Percentiles rank a stretch among this genome's conserved stretches.
Evolutionary conservation across 2,888 invertebrate genomes (phyloP).

Genomic region (Tenthredo notha): DNA sequence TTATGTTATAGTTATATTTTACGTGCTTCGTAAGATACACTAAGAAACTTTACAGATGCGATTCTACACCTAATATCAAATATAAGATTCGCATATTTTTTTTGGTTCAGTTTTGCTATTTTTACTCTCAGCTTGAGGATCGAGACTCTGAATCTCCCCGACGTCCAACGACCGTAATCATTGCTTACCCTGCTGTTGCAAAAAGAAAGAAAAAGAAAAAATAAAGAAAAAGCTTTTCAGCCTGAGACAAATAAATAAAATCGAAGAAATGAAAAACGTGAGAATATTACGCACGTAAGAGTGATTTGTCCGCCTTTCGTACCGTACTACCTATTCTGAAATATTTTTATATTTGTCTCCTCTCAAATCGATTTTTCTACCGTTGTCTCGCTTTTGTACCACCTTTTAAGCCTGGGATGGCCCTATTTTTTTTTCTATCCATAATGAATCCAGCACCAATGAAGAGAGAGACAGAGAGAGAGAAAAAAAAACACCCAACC

Average conservation of each 20-base stretch:
- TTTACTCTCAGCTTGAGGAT: background rate
- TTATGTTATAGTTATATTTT: background rate
- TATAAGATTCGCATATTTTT: background rate
- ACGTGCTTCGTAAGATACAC: background rate
- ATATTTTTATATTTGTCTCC: background rate
- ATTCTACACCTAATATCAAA: background rate
- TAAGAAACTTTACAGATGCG: background rate
- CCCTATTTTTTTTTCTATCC: too few species aligned
- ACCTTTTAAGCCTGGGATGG: background rate
- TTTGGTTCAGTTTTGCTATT: background rate
- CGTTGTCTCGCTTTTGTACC: background rate
- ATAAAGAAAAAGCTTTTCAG: background rate
- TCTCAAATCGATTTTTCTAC: too few species aligned
- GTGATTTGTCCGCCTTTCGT: background rate
- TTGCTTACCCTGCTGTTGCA: background rate
- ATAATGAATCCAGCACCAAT: too few species aligned
- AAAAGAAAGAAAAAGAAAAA: background rate
- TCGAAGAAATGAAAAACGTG: slow-evolving; percentile 3
- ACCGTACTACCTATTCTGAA: background rate
- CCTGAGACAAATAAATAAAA: background rate
- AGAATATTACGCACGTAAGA: background rate
- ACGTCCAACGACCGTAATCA: background rate
- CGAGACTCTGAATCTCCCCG: background rate
- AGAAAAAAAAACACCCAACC: background rate
- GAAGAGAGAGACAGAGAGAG: background rate